Evolutionary conservation across 2,113 vertebrate genomes (phyloP).

Genomic region (Megaceryle maxima): DNA sequence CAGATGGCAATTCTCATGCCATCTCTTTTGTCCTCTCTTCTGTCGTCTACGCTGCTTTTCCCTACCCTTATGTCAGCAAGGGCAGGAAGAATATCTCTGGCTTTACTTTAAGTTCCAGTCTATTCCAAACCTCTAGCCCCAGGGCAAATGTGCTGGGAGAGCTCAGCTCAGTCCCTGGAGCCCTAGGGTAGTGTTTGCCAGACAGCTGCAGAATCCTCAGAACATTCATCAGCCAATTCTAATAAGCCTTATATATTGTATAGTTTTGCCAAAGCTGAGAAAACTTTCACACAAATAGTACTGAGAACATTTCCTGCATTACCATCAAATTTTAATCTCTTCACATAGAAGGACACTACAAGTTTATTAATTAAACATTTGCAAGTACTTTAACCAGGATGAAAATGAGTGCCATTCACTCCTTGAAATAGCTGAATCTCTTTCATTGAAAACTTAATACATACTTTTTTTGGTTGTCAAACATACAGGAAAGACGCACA

Average conservation of each 20-base stretch:
- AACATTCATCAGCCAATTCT: background rate
- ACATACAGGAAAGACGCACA: background rate
- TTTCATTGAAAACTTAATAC: background rate
- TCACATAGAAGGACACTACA: background rate
- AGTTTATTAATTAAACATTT: conserved; percentile 47
- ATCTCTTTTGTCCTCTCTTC: background rate
- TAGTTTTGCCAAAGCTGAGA: background rate
- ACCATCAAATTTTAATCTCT: conserved; percentile 12
- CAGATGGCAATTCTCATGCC: background rate
- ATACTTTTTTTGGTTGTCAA: background rate
- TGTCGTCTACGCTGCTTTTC: background rate
- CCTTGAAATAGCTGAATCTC: conserved; percentile 21
- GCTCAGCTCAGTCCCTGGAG: background rate
- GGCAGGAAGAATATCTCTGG: background rate
- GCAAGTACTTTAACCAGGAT: conserved; percentile 43
- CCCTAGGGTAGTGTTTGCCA: background rate
- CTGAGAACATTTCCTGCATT: conserved; percentile 36
- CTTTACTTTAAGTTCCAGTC: background rate
- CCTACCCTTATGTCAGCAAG: background rate
- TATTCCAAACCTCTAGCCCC: background rate
- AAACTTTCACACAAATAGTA: conserved; percentile 21
- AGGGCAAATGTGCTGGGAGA: background rate
- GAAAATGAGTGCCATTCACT: conserved; percentile 24
- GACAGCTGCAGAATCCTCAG: background rate
- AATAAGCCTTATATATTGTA: background rate